Percentiles rank a stretch among this genome's conserved stretches.
Evolutionary conservation across 2,797 vertebrate species (phyloP).

Genomic region (Hydrophis major): DNA sequence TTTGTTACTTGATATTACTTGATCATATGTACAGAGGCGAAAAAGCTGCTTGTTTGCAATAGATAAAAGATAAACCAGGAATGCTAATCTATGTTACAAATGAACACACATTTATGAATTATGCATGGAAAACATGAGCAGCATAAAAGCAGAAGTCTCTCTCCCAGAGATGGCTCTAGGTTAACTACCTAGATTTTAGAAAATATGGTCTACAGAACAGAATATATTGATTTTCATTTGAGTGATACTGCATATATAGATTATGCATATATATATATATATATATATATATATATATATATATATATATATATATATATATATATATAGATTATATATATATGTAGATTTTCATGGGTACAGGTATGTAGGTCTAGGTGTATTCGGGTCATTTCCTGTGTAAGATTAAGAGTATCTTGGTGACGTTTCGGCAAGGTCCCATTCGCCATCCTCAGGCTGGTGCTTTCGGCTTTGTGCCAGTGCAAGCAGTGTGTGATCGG

Average conservation of each 20-base stretch:
- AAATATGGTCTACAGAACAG: slow-evolving; percentile 16
- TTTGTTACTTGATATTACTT: not conserved
- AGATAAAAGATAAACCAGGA: not conserved
- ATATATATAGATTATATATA: not conserved
- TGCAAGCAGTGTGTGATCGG: no score
- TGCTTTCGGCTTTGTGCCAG: no score
- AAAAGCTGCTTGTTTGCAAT: not conserved
- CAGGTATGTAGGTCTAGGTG: no score
- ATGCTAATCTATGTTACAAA: not conserved
- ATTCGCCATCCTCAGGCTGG: no score
- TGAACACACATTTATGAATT: not conserved
- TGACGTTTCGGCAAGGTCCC: no score
- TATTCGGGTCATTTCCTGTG: no score
- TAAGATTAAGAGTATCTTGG: no score
- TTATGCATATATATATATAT: no score
- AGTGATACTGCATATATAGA: not conserved
- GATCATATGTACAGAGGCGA: not conserved
- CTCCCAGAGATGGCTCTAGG: slow-evolving; percentile 31
- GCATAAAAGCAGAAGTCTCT: not conserved
- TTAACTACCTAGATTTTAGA: slow-evolving; percentile 40
- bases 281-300: no score
- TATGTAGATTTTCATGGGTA: no score
- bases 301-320: not conserved
- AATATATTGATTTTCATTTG: slow-evolving; percentile 17
- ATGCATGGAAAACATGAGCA: not conserved